phyloP scores from a whole-genome alignment of 2,888 invertebrate species.

The Lissonota sp. region DNA sequence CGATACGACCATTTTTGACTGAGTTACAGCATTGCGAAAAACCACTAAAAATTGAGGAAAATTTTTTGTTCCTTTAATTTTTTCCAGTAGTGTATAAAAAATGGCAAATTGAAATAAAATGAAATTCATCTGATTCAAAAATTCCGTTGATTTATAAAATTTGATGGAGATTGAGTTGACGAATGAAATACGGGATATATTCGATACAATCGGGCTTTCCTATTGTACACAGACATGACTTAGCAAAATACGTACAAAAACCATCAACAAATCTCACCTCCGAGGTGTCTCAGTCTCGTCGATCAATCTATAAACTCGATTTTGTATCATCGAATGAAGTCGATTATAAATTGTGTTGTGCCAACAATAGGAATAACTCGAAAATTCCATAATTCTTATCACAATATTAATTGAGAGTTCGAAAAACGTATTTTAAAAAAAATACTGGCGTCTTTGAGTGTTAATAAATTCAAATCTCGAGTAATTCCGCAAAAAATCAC shows the following conservation, averaged over 20 bases:
- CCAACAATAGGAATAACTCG: not conserved
- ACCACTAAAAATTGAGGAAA: no score
- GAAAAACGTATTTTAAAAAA: slow-evolving; percentile 1
- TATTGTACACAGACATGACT: not conserved
- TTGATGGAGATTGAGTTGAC: not conserved
- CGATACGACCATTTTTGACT: no score
- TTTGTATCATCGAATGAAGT: not conserved
- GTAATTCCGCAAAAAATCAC: slow-evolving; percentile 36
- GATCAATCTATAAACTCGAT: not conserved
- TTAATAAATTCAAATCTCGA: slow-evolving; percentile 7
- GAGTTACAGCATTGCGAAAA: no score
- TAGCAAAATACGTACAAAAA: slow-evolving; percentile 18
- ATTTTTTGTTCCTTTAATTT: no score
- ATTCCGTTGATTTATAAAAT: not conserved
- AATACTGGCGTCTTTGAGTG: not conserved
- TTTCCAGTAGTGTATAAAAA: no score
- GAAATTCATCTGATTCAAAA: not conserved
- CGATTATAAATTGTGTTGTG: not conserved
- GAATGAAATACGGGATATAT: not conserved
- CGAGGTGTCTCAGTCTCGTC: not conserved
- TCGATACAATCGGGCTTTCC: not conserved
- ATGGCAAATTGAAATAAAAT: not conserved
- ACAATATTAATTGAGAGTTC: not conserved
- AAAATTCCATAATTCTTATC: not conserved
- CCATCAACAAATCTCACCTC: slow-evolving; percentile 23